Evolutionary conservation across 2,797 vertebrate genomes (phyloP), one percentile per base, ranked within the genome.

Genomic region (Sebastes dallii): DNA sequence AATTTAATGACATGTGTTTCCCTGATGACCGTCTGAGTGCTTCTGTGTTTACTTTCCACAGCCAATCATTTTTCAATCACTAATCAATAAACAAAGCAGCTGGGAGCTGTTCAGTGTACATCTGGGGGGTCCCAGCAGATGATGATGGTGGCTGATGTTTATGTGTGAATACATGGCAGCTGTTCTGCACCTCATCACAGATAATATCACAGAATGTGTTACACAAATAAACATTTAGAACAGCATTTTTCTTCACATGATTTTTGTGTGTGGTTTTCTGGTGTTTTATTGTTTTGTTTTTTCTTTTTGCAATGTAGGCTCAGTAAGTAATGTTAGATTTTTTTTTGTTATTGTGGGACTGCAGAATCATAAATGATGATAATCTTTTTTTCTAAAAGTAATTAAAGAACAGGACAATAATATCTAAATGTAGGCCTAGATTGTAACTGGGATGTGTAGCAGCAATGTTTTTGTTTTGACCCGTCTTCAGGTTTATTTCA

Each of bases 71-170:
- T 82, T 85, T 82, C 78, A 87, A 80, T 88, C 73, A 74, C 66
- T 66, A 78, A 88, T 91, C 92, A 90, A 92, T 92, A 75, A 79
- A 56, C 66, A 64, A 72, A 85, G 71, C 85, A 85, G 72, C 69
- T 69, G 56, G 56, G 80, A 74, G 52, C 72, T 58, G 71, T 56
- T 80, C 6, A 20, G 2, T 20, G 74, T 12, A 8, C 29, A 61
- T 39, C 22, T 66, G 61, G 24, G 39, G 56, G 27, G 32, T 24
- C 34, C 16, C n/a, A 8, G 59, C 59, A 39, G 55, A 39, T 11
- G 58, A 68, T 2, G 24, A 30, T 24, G 60, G 32, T 4, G 22
- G 8, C 8, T 42, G 24, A 10, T 58, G 70, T 65, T 10, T 24
- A 4, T 30, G 71, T 67, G 27, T 30, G 12, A 8, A 20, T 7